Percentiles rank a stretch among this genome's conserved stretches.
These are phyloP conservation scores for Batillaria attramentaria DNA, from an alignment of 1,140 invertebrate species.

Conservation along the genomic window DNA sequence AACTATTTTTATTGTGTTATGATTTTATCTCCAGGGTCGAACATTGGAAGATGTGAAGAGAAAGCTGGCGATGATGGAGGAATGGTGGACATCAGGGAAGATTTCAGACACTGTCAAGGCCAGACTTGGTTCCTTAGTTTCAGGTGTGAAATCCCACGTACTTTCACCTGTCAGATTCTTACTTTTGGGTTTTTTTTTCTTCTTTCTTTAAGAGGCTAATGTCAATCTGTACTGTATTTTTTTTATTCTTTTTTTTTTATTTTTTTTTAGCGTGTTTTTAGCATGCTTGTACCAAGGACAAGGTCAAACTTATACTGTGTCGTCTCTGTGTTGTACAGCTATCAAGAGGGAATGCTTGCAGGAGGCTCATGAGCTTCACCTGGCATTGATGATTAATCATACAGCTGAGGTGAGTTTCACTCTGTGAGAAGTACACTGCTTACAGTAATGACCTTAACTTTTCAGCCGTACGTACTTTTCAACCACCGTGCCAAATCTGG, in stretches of 20 bases:
- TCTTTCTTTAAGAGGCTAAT: too few species aligned
- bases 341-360: constrained; percentile 39
- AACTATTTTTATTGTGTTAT: too few species aligned
- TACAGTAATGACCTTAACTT: neutral
- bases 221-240: too few species aligned
- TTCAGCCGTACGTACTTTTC: neutral
- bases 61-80: constrained; percentile 40
- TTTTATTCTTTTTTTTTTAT: too few species aligned
- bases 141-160: constrained; percentile 35
- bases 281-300: too few species aligned
- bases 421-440: neutral
- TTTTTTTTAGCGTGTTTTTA: too few species aligned
- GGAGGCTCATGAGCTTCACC: constrained; percentile 42
- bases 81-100: constrained; percentile 40
- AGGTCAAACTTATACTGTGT: too few species aligned
- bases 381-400: constrained; percentile 49
- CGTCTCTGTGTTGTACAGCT: constrained; percentile 30
- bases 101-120: constrained; percentile 41
- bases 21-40: constrained; percentile 28
- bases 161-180: too few species aligned
- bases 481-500: neutral
- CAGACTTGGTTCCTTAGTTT: constrained; percentile 35
- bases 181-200: too few species aligned
- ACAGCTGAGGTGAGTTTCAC: constrained; percentile 40
- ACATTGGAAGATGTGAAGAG: constrained; percentile 46